Evolutionary conservation across 2,888 invertebrate genomes (phyloP).

Genomic region (Sphinx pinastri): DNA sequence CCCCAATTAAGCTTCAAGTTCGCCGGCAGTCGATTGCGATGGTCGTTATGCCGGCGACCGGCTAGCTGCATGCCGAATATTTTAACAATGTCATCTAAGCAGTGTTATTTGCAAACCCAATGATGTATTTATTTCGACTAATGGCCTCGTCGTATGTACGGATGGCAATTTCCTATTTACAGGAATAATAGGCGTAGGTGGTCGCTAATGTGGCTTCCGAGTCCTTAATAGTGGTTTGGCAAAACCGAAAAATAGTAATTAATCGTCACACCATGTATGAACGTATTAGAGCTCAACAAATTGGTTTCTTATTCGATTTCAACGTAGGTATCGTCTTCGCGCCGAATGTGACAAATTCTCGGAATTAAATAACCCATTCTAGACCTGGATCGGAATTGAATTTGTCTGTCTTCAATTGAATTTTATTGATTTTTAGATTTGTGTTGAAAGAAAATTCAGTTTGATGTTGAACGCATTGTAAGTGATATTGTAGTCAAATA

Average conservation of each 20-base stretch:
- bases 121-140: slow-evolving; percentile 38
- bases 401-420: slow-evolving; percentile 49
- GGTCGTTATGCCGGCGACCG: slow-evolving; percentile 51
- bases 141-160: slow-evolving; percentile 31
- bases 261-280: neutral
- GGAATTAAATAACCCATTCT: slow-evolving; percentile 34
- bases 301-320: neutral
- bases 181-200: slow-evolving; percentile 49
- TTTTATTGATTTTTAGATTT: slow-evolving; percentile 47
- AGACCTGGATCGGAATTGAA: slow-evolving; percentile 44
- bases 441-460: slow-evolving; percentile 45
- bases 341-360: slow-evolving; percentile 28
- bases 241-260: slow-evolving; percentile 1
- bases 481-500: neutral
- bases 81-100: slow-evolving; percentile 45
- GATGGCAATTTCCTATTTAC: slow-evolving; percentile 54
- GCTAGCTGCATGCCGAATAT: slow-evolving; percentile 47
- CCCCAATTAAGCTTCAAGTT: neutral
- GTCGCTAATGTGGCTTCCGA: slow-evolving; percentile 37
- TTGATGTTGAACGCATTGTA: slow-evolving; percentile 29
- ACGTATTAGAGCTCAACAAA: neutral
- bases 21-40: slow-evolving; percentile 23
- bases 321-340: neutral
- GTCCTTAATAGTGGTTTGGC: slow-evolving; percentile 31
- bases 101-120: slow-evolving; percentile 42